Conservation (phyloP, 30 jellyfish, hydroid and myxozoan genomes). For the Calvadosia cruxmelitensis region DNA sequence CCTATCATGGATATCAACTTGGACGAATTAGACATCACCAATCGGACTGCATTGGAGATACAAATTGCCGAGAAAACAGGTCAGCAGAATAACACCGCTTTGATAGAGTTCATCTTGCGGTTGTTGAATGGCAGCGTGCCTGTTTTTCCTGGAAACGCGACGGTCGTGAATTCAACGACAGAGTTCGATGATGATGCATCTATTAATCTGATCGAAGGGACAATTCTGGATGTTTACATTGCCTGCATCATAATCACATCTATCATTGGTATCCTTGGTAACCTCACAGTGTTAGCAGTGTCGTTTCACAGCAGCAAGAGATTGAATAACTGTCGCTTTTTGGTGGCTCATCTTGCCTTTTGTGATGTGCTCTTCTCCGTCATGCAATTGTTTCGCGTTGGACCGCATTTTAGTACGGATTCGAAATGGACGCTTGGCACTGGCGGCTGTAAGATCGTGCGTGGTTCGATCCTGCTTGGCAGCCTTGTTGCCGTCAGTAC, state of each 20-base stretch:
- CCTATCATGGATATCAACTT: background rate
- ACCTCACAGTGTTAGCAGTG: constrained; percentile 14
- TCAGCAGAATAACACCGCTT: background rate
- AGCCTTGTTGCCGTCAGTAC: constrained; percentile 13
- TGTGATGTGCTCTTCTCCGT: constrained; percentile 18
- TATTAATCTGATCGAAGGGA: background rate
- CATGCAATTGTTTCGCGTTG: constrained; percentile 14
- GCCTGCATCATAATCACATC: constrained; percentile 1
- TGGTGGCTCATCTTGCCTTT: constrained; percentile 22
- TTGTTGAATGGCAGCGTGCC: background rate
- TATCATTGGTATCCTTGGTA: constrained; percentile 16
- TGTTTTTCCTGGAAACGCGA: background rate
- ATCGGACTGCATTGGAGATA: background rate
- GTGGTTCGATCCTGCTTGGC: background rate
- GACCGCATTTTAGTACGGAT: constrained; percentile 2
- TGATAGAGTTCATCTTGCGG: background rate
- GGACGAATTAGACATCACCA: background rate
- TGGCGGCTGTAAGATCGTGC: constrained; percentile 9
- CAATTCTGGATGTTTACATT: background rate
- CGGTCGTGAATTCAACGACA: background rate
- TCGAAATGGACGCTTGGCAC: background rate
- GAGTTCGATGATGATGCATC: background rate
- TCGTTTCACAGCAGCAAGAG: constrained; percentile 5
- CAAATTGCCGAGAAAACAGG: background rate
- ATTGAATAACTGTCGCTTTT: constrained; percentile 10